Conservation (phyloP, 2,113 vertebrate species). For the Zosterops pallidus region DNA sequence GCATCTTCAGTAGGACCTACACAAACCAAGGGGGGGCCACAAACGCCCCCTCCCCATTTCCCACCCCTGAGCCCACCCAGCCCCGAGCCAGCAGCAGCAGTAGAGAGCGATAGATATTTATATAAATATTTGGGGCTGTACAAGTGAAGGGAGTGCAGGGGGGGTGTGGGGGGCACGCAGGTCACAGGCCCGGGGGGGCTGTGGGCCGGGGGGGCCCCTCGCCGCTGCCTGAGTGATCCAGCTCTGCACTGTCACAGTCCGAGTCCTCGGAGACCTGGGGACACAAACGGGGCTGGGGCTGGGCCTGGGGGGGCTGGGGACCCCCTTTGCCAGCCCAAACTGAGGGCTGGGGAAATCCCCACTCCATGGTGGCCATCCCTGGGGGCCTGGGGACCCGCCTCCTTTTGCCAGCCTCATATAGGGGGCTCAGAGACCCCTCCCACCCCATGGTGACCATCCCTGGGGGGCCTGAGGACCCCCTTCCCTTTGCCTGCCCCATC, state of each 20-base stretch:
- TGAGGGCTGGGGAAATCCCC: too few species aligned
- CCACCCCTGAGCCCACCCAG: too few species aligned
- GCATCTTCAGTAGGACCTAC: neutral
- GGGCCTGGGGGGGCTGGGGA: neutral
- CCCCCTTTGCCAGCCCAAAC: neutral
- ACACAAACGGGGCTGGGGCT: neutral
- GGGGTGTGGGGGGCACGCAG: neutral
- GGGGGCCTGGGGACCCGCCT: neutral
- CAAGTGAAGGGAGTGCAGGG: neutral
- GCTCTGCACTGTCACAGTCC: slow-evolving; percentile 89
- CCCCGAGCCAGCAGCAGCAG: neutral
- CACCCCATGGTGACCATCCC: neutral
- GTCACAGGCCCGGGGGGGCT: neutral
- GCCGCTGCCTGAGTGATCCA: slow-evolving; percentile 86
- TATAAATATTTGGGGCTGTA: slow-evolving; percentile 25
- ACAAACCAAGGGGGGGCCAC: too few species aligned
- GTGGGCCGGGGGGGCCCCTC: slow-evolving; percentile 66
- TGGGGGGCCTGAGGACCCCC: neutral
- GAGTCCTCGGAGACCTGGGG: slow-evolving; percentile 80
- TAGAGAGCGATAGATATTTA: slow-evolving; percentile 11
- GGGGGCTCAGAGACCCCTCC: neutral
- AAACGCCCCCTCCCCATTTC: neutral
- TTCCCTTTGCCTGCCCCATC: too few species aligned
- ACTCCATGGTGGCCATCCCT: neutral
- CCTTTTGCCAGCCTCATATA: too few species aligned